phyloP scores from a whole-genome alignment of 2,797 vertebrate genomes.

The Nyctibius grandis region DNA sequence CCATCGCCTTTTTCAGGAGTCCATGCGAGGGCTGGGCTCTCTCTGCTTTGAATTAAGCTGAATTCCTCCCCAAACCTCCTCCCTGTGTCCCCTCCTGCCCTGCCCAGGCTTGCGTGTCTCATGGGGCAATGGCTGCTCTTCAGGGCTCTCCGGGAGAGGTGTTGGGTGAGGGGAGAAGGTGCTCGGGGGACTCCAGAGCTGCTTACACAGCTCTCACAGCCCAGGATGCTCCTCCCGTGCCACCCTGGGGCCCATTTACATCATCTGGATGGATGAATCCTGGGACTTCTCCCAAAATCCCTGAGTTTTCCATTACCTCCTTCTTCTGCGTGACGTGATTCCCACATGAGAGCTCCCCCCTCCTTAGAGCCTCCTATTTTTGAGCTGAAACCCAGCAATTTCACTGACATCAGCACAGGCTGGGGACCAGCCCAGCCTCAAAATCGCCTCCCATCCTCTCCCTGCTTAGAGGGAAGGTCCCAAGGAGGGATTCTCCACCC shows the following conservation, averaged over 20 bases:
- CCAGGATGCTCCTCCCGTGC: not conserved
- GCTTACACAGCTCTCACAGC: not conserved
- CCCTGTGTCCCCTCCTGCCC: not conserved
- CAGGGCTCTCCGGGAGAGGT: not conserved
- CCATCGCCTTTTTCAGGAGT: accelerated
- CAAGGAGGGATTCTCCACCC: not conserved
- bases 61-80: not conserved
- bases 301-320: not conserved
- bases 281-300: not conserved
- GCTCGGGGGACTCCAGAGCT: not conserved
- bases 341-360: not conserved
- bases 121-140: not conserved
- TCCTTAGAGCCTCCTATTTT: not conserved
- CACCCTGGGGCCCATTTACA: not conserved
- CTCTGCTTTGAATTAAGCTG: not conserved
- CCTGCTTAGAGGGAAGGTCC: not conserved
- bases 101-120: not conserved
- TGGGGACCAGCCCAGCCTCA: not conserved
- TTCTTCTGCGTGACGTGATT: not conserved
- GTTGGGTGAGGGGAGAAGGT: not conserved
- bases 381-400: not conserved
- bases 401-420: accelerated
- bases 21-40: accelerated
- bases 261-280: not conserved
- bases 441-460: not conserved